Percentiles rank a stretch among this genome's conserved stretches.
Evolutionary conservation across 1,140 invertebrate species (phyloP).

Genomic region (Hycleus phaleratus): DNA sequence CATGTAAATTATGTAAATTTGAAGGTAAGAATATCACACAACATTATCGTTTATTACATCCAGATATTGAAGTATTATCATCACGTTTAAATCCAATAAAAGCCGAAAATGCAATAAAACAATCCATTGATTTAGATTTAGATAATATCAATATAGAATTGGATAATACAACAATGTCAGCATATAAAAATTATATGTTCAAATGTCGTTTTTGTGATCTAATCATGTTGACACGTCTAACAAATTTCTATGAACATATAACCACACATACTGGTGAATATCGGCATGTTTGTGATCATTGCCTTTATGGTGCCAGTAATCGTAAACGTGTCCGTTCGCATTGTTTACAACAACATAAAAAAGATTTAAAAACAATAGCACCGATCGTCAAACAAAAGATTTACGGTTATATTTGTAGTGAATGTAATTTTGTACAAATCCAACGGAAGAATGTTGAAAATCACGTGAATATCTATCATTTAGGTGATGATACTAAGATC

Average conservation of each 20-base stretch:
- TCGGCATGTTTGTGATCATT: conserved; percentile 51
- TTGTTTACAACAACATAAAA: conserved; percentile 14
- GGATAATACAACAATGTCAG: conserved; percentile 3
- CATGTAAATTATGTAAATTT: conserved; percentile 53
- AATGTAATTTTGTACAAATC: conserved; percentile 62
- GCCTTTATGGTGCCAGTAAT: conserved; percentile 43
- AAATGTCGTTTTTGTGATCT: conserved; percentile 29
- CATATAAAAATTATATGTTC: conserved; percentile 19
- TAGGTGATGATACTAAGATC: conserved; percentile 35
- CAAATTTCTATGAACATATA: conserved; percentile 49
- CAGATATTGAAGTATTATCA: conserved; percentile 54
- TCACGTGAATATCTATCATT: conserved; percentile 51
- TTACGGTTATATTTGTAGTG: conserved; percentile 56
- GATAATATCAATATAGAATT: conserved; percentile 14
- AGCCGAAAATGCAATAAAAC: conserved; percentile 44
- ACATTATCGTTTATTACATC: conserved; percentile 57
- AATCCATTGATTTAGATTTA: conserved; percentile 28
- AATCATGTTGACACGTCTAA: conserved; percentile 17
- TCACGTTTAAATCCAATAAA: conserved; percentile 47
- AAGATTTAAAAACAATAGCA: conserved; percentile 5
- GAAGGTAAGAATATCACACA: conserved; percentile 53
- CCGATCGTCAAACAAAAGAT: conserved; percentile 36
- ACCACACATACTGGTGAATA: conserved; percentile 68
- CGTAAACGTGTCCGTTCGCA: conserved; percentile 44
- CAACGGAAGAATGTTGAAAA: conserved; percentile 49